phyloP scores from a whole-genome alignment of 1,140 invertebrate genomes.

The Drosophila orosa region DNA sequence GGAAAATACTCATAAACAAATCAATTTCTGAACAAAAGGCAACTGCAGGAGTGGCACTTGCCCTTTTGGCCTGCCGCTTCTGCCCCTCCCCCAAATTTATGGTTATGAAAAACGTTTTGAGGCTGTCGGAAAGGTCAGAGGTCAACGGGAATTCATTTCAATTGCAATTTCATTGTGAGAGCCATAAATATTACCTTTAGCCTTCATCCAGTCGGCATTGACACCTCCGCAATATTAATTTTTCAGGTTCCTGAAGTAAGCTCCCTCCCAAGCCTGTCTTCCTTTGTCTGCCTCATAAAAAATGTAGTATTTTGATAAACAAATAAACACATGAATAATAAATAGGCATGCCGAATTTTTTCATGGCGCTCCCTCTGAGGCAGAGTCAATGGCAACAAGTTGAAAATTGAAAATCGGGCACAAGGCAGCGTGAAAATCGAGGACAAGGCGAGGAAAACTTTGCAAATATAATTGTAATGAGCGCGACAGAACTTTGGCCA shows the following conservation, averaged over 20 bases:
- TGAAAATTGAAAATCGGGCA: slow-evolving; percentile 17
- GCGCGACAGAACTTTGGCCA: slow-evolving; percentile 32
- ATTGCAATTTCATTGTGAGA: slow-evolving; percentile 20
- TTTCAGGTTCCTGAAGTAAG: slow-evolving; percentile 7
- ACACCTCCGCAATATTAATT: slow-evolving; percentile 24
- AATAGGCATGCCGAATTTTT: slow-evolving; percentile 4
- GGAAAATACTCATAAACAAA: slow-evolving; percentile 11
- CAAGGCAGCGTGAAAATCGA: neutral
- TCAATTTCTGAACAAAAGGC: slow-evolving; percentile 21
- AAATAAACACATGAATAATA: slow-evolving; percentile 50
- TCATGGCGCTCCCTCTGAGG: neutral
- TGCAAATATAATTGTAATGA: slow-evolving; percentile 53
- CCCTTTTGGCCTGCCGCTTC: slow-evolving; percentile 10
- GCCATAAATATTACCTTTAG: slow-evolving; percentile 21
- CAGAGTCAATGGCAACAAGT: slow-evolving; percentile 13
- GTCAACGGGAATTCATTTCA: slow-evolving; percentile 21
- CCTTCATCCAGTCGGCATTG: slow-evolving; percentile 2
- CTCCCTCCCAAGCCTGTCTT: neutral
- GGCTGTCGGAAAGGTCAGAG: slow-evolving; percentile 25
- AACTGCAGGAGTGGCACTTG: slow-evolving; percentile 7
- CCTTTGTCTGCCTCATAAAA: slow-evolving; percentile 1
- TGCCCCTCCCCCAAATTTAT: neutral
- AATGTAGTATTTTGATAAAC: slow-evolving; percentile 28
- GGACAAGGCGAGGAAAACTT: slow-evolving; percentile 16
- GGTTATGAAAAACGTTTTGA: slow-evolving; percentile 36